A percentile compares a stretch with the other conserved stretches of the same genome.
Evolutionary conservation across 2,797 vertebrate genomes (phyloP).

Genomic region (Fistularia tabacaria): DNA sequence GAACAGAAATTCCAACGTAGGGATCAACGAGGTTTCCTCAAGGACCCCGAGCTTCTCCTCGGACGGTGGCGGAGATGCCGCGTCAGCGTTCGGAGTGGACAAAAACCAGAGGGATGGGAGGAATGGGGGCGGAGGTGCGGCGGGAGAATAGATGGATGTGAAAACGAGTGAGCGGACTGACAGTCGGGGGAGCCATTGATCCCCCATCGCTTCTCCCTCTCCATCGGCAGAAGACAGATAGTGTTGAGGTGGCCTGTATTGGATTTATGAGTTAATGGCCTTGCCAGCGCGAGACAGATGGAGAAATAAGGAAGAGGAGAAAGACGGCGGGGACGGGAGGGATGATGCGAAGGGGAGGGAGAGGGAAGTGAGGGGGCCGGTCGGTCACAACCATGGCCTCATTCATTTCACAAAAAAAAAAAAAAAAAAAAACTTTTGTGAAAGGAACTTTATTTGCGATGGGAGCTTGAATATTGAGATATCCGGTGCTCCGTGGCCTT

Average conservation of each 20-base stretch:
- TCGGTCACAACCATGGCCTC: no score
- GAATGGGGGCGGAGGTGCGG: conserved; percentile 14
- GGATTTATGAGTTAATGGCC: conserved; percentile 83
- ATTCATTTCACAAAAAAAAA: no score
- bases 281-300: conserved; percentile 70
- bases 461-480: no score
- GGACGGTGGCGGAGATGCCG: conserved; percentile 18
- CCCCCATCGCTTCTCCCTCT: conserved; percentile 53
- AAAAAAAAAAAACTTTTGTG: no score
- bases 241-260: conserved; percentile 81
- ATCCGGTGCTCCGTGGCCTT: no score
- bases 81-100: conserved; percentile 47
- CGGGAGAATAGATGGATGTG: conserved; percentile 74
- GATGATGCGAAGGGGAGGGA: conserved; percentile 30
- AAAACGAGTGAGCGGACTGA: conserved; percentile 77
- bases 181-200: conserved; percentile 76
- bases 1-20: no score
- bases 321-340: conserved; percentile 24
- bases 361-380: conserved; percentile 7
- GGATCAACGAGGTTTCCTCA: no score
- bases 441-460: no score
- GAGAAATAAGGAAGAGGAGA: conserved; percentile 60
- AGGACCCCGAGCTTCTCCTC: no score
- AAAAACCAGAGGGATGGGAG: conserved; percentile 10
- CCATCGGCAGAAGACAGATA: conserved; percentile 73